Evolutionary conservation across 2,888 invertebrate species (phyloP), one percentile per base, ranked within the genome.

Genomic region (Hymenopus coronatus): DNA sequence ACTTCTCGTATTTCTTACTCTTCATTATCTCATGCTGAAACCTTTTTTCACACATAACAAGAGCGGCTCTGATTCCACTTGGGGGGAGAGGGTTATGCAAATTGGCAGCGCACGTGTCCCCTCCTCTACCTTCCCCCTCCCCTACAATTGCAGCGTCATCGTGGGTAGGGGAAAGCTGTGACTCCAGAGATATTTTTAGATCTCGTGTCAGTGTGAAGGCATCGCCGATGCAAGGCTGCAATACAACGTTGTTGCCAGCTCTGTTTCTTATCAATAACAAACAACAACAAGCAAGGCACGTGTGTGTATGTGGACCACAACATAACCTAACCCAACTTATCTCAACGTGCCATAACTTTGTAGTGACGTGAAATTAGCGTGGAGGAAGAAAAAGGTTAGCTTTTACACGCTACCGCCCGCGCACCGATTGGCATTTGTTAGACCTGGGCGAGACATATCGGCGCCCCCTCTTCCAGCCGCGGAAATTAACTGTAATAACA

Each of bases 121-220:
- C 20, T 70, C 54, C 54, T 70, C 54, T 20, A 70, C 20, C 4
- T 70, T 70, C 54, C 54, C 54, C 54, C 20, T 54, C 20, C 54
- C 54, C 54, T 70, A 70, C 54, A n/a, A 40, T 28, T 30, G 82
- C 88, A 8, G 40, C 82, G 83, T 85, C 70, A 30, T 40, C 14
- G 70, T n/a, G 87, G 85, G 33, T 82, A 86, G 40, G 84, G n/a
- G 70, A 84, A 70, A 70, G 40, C 54, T 70, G 54, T 89, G 89
- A 89, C 89, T 89, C 90, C 54, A 30, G 27, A 12, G 81, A 88
- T 90, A 90, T 89, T 87, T 88, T 88, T 89, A 89, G 89, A 84
- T 87, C 86, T 90, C 90, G 88, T 90, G 89, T 90, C 90, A 90
- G 89, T 82, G 88, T 85, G 89, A 85, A 88, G 90, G 89, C 54